Conservation (phyloP, 53 echinoderm and acorn worm species). For the Paelopatides confundens region DNA sequence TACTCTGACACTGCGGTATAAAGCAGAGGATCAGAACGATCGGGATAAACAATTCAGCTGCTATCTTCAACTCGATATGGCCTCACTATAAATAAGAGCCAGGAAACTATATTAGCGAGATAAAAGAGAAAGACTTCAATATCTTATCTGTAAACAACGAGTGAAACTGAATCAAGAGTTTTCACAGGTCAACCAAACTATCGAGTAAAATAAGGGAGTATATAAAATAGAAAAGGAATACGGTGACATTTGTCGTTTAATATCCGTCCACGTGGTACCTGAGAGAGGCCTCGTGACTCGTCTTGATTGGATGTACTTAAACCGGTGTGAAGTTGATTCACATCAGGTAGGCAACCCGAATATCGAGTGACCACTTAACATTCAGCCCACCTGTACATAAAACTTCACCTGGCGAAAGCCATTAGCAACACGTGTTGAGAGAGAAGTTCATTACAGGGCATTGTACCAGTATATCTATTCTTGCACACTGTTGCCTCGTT, state of each 20-base stretch:
- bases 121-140: not conserved
- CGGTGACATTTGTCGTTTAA: conserved; percentile 25
- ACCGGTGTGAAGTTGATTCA: conserved; percentile 21
- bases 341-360: conserved; percentile 10
- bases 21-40: not conserved
- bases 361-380: conserved; percentile 49
- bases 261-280: conserved; percentile 10
- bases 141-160: conserved; percentile 25
- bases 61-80: not conserved
- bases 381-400: conserved; percentile 12
- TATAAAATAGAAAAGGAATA: not conserved
- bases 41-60: not conserved
- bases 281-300: conserved; percentile 18
- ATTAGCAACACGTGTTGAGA: conserved; percentile 28
- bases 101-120: not conserved
- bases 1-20: too few species aligned
- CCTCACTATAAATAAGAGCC: not conserved
- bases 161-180: conserved; percentile 27
- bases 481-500: not conserved
- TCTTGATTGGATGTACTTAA: conserved; percentile 35
- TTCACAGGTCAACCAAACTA: conserved; percentile 38
- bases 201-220: not conserved
- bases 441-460: conserved; percentile 40
- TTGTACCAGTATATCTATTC: conserved; percentile 8
- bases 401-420: conserved; percentile 42